Evolutionary conservation across 2,888 invertebrate species (phyloP), one percentile per base, ranked within the genome.

Genomic region (Nyleta sp.): DNA sequence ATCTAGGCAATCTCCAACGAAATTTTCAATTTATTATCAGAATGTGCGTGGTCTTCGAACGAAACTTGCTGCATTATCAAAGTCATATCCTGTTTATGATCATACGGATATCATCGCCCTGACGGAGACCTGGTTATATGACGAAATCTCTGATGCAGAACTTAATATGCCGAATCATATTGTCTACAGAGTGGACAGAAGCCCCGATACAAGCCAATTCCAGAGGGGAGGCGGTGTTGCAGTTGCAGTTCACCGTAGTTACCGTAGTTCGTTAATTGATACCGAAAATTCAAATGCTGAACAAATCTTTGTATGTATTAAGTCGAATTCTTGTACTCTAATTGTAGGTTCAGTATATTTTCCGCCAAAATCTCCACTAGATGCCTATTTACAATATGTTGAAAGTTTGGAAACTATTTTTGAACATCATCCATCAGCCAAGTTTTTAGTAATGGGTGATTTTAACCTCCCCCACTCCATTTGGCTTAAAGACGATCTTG

Each of bases 361-460:
- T 40, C 55, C 55, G n/a, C 24, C 40, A 22, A 40, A 38, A 5
- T 38, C 55, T n/a, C 22, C 40, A 6, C 2, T 33, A 4, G 15
- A 55, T 17, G 24, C 33, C 1, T 60, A 60, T 35, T 1, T 60
- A 20, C 17, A 31, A 13, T 46, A 17, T 22, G 8, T 17, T 20
- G 46, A 33, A 10, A 20, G 5, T 13, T 15, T 60, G 4, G 44
- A 60, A 46, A 11, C n/a, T 11, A 42, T 59, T n/a, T 44, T 46
- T 60, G 60, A 60, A 35, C 7, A 1, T 1, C 2, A 28, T 31
- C 60, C 46, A 8, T 13, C 46, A 8, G 18, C 46, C 7, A 46
- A 60, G 35, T 60, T 60, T 35, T 7, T 60, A 28, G n/a, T 46
- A 35, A 33, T 35, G 15, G 60, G 60, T 8, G 62, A 62, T 46